These are phyloP conservation scores for Neuroterus valhalla DNA, from an alignment of 1,140 invertebrate genomes.

Conservation along the genomic window DNA sequence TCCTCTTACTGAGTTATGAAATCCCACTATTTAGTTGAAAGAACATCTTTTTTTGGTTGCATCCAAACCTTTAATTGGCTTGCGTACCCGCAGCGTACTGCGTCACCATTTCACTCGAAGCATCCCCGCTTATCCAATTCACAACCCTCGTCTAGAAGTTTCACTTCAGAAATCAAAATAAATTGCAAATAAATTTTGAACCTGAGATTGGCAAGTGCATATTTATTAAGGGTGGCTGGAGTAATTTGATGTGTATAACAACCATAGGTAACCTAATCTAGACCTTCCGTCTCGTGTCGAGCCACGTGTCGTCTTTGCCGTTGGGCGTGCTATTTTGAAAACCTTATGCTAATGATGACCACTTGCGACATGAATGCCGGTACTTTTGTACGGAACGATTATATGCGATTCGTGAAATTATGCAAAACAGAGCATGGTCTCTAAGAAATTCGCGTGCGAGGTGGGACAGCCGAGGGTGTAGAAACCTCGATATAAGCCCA, in stretches of 20 bases:
- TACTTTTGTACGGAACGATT: slow-evolving; percentile 60
- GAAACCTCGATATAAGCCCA: no score
- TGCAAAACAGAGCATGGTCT: slow-evolving; percentile 59
- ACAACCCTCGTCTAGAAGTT: no score
- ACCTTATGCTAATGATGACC: slow-evolving; percentile 64
- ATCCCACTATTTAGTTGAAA: no score
- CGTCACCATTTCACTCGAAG: no score
- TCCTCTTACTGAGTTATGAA: no score
- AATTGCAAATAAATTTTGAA: not conserved
- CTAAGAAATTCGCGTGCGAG: slow-evolving; percentile 49
- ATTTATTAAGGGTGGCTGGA: not conserved
- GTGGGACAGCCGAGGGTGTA: slow-evolving; percentile 49
- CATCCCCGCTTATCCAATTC: no score
- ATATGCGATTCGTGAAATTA: slow-evolving; percentile 69
- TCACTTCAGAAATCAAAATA: not conserved
- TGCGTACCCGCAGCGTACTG: no score
- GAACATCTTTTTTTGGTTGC: no score
- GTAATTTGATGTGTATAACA: not conserved
- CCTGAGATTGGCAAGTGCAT: not conserved
- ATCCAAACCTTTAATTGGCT: no score
- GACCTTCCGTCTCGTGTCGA: slow-evolving; percentile 55
- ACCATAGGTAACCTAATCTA: slow-evolving; percentile 6
- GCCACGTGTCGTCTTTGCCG: slow-evolving; percentile 57
- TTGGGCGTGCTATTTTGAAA: slow-evolving; percentile 53
- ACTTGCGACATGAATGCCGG: slow-evolving; percentile 56